A percentile compares a stretch with the other conserved stretches of the same genome.
Evolutionary conservation across 2,888 invertebrate genomes (phyloP).

Genomic region (Acanthosepion esculentum): DNA sequence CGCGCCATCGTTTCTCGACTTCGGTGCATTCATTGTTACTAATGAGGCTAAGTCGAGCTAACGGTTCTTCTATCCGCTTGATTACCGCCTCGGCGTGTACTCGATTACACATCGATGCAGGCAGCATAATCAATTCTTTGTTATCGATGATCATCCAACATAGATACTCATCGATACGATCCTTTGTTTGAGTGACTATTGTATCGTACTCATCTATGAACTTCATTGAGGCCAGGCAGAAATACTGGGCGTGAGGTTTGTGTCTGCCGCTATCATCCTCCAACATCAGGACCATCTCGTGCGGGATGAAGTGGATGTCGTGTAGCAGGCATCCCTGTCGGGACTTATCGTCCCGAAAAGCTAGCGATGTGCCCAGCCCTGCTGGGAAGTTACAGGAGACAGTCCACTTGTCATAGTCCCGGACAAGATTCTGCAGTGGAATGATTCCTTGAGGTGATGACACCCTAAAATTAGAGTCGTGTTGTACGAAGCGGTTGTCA

Average conservation of each 20-base stretch:
- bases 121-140: conserved; percentile 54
- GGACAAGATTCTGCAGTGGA: conserved; percentile 53
- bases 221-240: conserved; percentile 60
- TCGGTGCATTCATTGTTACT: background rate
- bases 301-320: conserved; percentile 52
- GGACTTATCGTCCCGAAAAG: conserved; percentile 56
- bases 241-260: conserved; percentile 53
- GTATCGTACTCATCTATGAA: conserved; percentile 60
- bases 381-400: conserved; percentile 55
- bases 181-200: conserved; percentile 59
- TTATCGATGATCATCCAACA: conserved; percentile 63
- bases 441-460: conserved; percentile 50
- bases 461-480: conserved; percentile 55
- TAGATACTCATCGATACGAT: conserved; percentile 56
- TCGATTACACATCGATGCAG: conserved; percentile 48
- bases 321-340: conserved; percentile 60
- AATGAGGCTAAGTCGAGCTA: background rate
- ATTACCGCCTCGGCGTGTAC: conserved; percentile 48
- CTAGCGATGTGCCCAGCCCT: conserved; percentile 53
- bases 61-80: background rate
- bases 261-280: conserved; percentile 50
- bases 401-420: conserved; percentile 49
- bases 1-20: background rate
- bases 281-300: conserved; percentile 51
- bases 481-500: conserved; percentile 55